These are phyloP conservation scores for Cataglyphis livida DNA, from an alignment of 2,888 invertebrate genomes.

Conservation along the genomic window DNA sequence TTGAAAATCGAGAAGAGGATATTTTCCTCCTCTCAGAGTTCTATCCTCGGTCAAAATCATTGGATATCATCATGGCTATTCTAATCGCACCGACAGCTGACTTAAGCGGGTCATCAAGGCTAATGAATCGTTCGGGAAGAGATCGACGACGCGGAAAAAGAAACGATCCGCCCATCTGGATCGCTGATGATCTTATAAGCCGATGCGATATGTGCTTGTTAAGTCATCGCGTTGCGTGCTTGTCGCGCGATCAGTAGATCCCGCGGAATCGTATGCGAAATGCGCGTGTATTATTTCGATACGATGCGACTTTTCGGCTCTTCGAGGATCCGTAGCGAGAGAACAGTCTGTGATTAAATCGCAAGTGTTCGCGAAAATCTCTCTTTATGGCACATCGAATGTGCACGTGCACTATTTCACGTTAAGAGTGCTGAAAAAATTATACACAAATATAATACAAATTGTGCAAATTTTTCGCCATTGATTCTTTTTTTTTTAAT, in stretches of 20 bases:
- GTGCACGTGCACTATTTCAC: not conserved
- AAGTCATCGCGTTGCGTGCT: constrained; percentile 71
- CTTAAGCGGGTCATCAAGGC: constrained; percentile 44
- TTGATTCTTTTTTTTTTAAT: not conserved
- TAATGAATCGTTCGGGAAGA: constrained; percentile 43
- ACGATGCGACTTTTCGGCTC: not conserved
- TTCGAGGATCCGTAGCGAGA: not conserved
- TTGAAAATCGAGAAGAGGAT: not conserved
- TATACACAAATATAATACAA: not conserved
- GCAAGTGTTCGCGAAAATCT: not conserved
- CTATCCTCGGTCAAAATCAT: not conserved
- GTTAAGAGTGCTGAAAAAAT: not conserved
- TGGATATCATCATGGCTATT: constrained; percentile 39
- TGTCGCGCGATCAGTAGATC: constrained; percentile 74
- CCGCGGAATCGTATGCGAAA: constrained; percentile 74
- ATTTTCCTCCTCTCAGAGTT: not conserved
- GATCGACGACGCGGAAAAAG: constrained; percentile 60
- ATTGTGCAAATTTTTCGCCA: not conserved
- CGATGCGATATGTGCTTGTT: constrained; percentile 34
- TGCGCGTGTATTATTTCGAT: constrained; percentile 67
- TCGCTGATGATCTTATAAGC: constrained; percentile 46
- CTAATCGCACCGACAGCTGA: constrained; percentile 15
- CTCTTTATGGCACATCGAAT: not conserved
- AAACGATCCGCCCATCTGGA: constrained; percentile 65
- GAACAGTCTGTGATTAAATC: not conserved